Percentiles rank a stretch among this genome's conserved stretches.
Evolutionary conservation across 1,140 invertebrate genomes (phyloP).

Genomic region (Drosophila sucinea): DNA sequence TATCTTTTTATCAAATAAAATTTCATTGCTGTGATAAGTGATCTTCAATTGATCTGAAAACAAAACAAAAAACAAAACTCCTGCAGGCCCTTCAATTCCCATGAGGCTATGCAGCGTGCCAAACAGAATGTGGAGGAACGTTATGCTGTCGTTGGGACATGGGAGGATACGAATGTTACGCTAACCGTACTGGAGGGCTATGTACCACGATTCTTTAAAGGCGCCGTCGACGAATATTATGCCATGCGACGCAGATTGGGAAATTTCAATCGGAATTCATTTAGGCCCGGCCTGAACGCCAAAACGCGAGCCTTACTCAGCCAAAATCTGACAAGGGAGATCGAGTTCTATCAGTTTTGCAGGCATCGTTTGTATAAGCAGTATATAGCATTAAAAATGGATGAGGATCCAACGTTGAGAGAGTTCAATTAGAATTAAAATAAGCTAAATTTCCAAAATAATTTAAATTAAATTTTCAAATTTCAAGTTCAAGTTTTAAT

Average conservation of each 20-base stretch:
- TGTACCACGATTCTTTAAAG: slow-evolving; percentile 91
- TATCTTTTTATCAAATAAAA: neutral
- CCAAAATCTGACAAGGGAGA: slow-evolving; percentile 93
- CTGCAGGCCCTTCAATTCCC: slow-evolving; percentile 92
- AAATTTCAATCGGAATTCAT: slow-evolving; percentile 90
- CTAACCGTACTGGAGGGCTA: slow-evolving; percentile 92
- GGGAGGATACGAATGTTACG: slow-evolving; percentile 93
- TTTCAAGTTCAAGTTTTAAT: too few species aligned
- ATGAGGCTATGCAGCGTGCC: slow-evolving; percentile 90
- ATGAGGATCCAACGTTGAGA: slow-evolving; percentile 60
- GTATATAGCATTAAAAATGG: slow-evolving; percentile 86
- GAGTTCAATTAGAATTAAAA: slow-evolving; percentile 36
- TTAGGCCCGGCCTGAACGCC: slow-evolving; percentile 89
- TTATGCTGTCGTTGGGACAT: slow-evolving; percentile 94
- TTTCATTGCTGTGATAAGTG: too few species aligned
- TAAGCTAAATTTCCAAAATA: too few species aligned
- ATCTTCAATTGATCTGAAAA: neutral
- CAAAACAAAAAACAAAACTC: neutral
- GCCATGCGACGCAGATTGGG: slow-evolving; percentile 87
- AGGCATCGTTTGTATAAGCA: slow-evolving; percentile 92
- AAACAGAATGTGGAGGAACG: slow-evolving; percentile 92
- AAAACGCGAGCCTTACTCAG: slow-evolving; percentile 91
- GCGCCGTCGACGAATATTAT: slow-evolving; percentile 85
- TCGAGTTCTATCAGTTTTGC: slow-evolving; percentile 96
- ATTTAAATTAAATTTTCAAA: too few species aligned